Evolutionary conservation across 1,140 invertebrate species (phyloP).

Genomic region (Formica exsecta): DNA sequence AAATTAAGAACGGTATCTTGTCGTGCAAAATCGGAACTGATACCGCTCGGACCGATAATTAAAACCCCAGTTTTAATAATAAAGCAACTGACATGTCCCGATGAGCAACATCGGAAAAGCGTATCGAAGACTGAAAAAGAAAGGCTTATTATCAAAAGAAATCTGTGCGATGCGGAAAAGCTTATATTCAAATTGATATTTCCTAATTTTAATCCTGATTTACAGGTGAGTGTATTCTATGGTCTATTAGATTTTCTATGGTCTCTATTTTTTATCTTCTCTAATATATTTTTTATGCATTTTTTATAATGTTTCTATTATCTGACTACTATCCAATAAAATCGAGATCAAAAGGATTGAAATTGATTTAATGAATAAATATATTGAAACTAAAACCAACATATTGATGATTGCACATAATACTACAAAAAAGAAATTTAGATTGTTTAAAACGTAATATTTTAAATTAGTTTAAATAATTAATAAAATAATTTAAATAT

Average conservation of each 20-base stretch:
- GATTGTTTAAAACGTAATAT: no score
- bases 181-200: slow-evolving; percentile 81
- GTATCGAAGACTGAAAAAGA: slow-evolving; percentile 43
- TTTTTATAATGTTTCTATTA: background rate
- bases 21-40: slow-evolving; percentile 67
- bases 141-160: slow-evolving; percentile 68
- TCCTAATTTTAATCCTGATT: slow-evolving; percentile 58
- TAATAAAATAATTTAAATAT: no score
- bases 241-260: no score
- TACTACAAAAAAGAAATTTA: no score
- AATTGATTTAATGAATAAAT: no score
- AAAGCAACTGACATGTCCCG: slow-evolving; percentile 63
- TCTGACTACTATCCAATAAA: no score
- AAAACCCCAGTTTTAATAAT: slow-evolving; percentile 76
- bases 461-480: no score
- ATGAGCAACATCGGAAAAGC: slow-evolving; percentile 68
- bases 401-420: no score
- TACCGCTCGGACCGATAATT: slow-evolving; percentile 83
- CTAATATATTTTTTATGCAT: background rate
- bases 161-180: slow-evolving; percentile 78
- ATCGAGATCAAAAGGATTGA: no score
- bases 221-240: slow-evolving; percentile 60
- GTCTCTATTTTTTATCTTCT: background rate
- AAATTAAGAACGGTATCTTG: slow-evolving; percentile 69
- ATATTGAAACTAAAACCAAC: no score